These are phyloP conservation scores for Dicyrtoma fusca DNA, from an alignment of 2,888 invertebrate genomes.

Conservation along the genomic window DNA sequence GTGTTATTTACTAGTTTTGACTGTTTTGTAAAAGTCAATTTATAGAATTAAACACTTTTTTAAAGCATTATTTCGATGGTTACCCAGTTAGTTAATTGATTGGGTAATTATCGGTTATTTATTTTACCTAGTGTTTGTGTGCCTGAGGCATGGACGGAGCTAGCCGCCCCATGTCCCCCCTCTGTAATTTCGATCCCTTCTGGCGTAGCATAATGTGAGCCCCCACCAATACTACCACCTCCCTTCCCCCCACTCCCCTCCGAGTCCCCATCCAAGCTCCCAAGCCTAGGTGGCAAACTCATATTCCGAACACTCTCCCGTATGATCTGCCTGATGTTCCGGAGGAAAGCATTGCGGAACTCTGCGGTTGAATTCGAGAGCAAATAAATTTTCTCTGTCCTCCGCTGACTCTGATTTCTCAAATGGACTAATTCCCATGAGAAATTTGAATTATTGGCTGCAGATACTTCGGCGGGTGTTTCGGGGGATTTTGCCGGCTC, in stretches of 20 bases:
- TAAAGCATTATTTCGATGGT: no score
- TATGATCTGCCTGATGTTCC: conserved; percentile 95
- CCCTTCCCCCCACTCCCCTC: conserved; percentile 31
- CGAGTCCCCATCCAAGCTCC: conserved; percentile 29
- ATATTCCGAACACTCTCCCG: conserved; percentile 95
- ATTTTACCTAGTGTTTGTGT: conserved; percentile 40
- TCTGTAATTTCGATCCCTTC: conserved; percentile 50
- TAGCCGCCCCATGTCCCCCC: conserved; percentile 22
- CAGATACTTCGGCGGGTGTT: conserved; percentile 65
- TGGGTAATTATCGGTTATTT: no score
- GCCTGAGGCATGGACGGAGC: conserved; percentile 60
- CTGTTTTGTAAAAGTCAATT: no score
- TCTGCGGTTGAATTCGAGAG: conserved; percentile 91
- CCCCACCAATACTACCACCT: conserved; percentile 40
- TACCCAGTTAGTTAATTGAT: no score
- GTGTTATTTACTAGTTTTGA: no score
- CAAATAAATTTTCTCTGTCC: conserved; percentile 95
- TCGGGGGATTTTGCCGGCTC: conserved; percentile 83
- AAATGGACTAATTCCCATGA: conserved; percentile 96
- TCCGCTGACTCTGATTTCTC: conserved; percentile 87
- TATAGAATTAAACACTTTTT: no score
- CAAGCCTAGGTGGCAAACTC: conserved; percentile 80
- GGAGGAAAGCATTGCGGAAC: conserved; percentile 94
- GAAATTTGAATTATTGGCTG: conserved; percentile 70
- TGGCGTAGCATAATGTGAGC: conserved; percentile 54